Evolutionary conservation across 64 coral and sea anemone species (phyloP).

Genomic region (Catalaphyllia jardinei): DNA sequence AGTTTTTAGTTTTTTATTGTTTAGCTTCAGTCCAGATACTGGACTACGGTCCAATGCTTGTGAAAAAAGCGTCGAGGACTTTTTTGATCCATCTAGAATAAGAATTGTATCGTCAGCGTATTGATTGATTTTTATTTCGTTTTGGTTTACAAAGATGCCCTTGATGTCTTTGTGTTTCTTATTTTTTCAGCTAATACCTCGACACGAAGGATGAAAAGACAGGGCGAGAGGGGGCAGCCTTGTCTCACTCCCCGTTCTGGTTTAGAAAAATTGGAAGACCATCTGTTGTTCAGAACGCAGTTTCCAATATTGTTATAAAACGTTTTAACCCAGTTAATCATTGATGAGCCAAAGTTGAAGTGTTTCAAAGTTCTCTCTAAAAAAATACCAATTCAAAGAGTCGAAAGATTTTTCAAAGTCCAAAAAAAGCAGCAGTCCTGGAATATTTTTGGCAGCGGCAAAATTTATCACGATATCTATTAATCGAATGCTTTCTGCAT

Average conservation of each 20-base stretch:
- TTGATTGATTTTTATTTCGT: no score
- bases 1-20: no score
- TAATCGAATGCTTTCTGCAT: conserved; percentile 6
- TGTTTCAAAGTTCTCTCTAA: conserved; percentile 26
- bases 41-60: no score
- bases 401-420: conserved; percentile 22
- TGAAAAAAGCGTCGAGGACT: no score
- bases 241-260: no score
- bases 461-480: neutral
- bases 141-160: no score
- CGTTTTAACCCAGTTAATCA: conserved; percentile 56
- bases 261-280: conserved; percentile 57
- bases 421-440: no score
- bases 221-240: no score
- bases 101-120: no score
- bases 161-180: no score
- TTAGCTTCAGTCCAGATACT: no score
- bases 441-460: neutral
- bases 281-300: conserved; percentile 53
- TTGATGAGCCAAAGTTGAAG: conserved; percentile 48
- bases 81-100: no score
- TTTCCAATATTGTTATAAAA: conserved; percentile 32
- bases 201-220: conserved; percentile 39
- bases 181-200: conserved; percentile 44
- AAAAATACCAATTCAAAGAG: conserved; percentile 39